A percentile compares a stretch with the other conserved stretches of the same genome.
Conservation (phyloP, 2,888 invertebrate genomes). For the Altica lythri region DNA sequence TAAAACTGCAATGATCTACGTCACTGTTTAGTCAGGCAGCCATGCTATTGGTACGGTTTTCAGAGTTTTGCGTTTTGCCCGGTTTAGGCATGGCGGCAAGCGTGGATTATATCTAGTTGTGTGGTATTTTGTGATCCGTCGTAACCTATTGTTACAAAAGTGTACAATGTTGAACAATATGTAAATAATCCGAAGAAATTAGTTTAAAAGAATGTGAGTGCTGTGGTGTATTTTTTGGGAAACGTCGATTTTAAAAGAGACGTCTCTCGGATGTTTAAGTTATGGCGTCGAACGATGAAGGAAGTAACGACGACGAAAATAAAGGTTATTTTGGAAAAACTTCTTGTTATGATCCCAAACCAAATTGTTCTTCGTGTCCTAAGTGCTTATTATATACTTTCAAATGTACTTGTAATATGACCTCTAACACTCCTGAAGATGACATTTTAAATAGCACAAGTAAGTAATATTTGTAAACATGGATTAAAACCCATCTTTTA, state of each 20-base stretch:
- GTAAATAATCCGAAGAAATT: conserved; percentile 10
- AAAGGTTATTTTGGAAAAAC: conserved; percentile 42
- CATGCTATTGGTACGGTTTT: no score
- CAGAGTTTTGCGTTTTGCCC: conserved; percentile 39
- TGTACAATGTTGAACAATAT: conserved; percentile 10
- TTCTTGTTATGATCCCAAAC: conserved; percentile 26
- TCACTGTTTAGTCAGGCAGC: conserved; percentile 15
- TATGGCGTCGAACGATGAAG: conserved; percentile 52
- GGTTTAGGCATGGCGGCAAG: conserved; percentile 51
- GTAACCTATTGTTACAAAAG: conserved; percentile 28
- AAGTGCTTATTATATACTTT: conserved; percentile 36
- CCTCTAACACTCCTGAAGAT: conserved; percentile 35
- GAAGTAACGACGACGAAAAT: conserved; percentile 48
- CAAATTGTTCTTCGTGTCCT: conserved; percentile 33
- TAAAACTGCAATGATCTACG: conserved; percentile 6
- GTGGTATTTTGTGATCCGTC: conserved; percentile 34
- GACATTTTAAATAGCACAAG: conserved; percentile 39
- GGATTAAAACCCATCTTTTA: conserved; percentile 10
- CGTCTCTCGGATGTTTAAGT: conserved; percentile 36
- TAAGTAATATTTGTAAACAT: conserved; percentile 40
- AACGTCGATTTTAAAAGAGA: conserved; percentile 31
- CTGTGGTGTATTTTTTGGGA: conserved; percentile 14
- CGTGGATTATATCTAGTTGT: conserved; percentile 45
- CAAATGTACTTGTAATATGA: conserved; percentile 42
- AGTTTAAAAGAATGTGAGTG: conserved; percentile 30